phyloP scores from a whole-genome alignment of 1,140 invertebrate species.

The Pinna nobilis region DNA sequence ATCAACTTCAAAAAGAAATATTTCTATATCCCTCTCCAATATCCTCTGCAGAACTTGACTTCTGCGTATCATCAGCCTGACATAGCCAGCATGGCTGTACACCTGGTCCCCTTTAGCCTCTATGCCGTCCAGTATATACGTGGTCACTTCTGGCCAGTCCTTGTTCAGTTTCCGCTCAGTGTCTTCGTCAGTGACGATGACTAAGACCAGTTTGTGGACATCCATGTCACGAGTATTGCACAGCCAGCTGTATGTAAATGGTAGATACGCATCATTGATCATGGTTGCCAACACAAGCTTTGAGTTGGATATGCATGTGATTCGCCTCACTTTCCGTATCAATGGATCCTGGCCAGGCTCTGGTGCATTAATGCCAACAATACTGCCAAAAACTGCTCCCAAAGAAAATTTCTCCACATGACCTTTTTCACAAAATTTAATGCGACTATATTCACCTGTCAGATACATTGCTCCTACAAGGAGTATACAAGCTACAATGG shows the following conservation, averaged over 20 bases:
- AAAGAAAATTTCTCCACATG: no score
- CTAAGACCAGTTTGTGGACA: conserved; percentile 56
- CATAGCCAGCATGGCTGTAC: conserved; percentile 60
- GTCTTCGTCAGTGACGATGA: conserved; percentile 52
- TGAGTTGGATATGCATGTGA: no score
- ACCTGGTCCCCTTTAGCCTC: conserved; percentile 47
- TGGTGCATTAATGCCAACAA: no score
- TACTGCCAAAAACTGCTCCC: no score
- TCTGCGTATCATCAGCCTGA: conserved; percentile 56
- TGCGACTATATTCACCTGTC: no score
- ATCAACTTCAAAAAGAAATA: conserved; percentile 67
- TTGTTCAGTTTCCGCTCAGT: conserved; percentile 44
- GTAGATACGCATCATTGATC: conserved; percentile 62
- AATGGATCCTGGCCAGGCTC: no score
- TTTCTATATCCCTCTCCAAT: conserved; percentile 45
- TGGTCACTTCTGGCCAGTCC: conserved; percentile 55
- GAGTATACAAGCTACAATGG: no score
- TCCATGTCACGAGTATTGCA: conserved; percentile 61
- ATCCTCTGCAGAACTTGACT: conserved; percentile 51
- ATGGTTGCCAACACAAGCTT: conserved; percentile 59
- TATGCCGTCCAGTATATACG: conserved; percentile 37
- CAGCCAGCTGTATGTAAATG: conserved; percentile 61
- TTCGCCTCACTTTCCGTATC: no score
- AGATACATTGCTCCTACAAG: no score
- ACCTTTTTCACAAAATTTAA: no score